Evolutionary conservation across 2,888 invertebrate species (phyloP), one percentile per base, ranked within the genome.

Genomic region (Drosophila mimica): DNA sequence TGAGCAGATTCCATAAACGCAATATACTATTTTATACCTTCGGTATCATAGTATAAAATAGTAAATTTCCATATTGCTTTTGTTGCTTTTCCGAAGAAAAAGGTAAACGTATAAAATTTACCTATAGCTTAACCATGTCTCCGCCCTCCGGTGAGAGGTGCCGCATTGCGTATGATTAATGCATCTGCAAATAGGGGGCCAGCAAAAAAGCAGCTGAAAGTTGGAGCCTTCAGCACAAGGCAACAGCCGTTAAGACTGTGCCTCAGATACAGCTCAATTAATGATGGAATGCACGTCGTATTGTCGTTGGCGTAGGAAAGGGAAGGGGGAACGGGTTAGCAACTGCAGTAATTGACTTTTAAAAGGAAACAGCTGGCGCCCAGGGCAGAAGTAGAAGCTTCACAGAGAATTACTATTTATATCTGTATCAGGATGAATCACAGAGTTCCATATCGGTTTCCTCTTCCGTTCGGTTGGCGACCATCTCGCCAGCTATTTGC

Each of bases 141-240:
- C 31, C 13, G 38, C 15, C 51, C 28, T 52, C 25, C 2, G n/a
- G 46, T 8, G 46, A 40, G 25, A 38, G n/a, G 63, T 51, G 58
- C 61, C 72, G 43, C 77, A 61, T 58, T 82, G 78, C 70, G 74
- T 77, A 81, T 81, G 82, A 90, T 89, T 82, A 78, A 88, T 89
- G 81, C 70, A 77, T 69, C 51, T 70, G 74, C 7, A 61, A 61
- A 75, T 51, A 53, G 65, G 46, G 43, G 52, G 52, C 33, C 17
- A 70, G 51, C 69, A 66, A 70, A 72, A 46, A 58, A 53, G 13
- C 46, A 17, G 51, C 11, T 30, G 20, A 54, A 70, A 46, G 63
- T n/a, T 49, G 63, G 60, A 30, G 61, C 52, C 62, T 58, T 28
- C 57, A 28, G 30, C 59, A 52, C 33, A 51, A 73, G 74, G 52